Percentiles rank a stretch among this genome's conserved stretches.
phyloP scores from a whole-genome alignment of 1,140 invertebrate species.

The Hesperophylax magnus region DNA sequence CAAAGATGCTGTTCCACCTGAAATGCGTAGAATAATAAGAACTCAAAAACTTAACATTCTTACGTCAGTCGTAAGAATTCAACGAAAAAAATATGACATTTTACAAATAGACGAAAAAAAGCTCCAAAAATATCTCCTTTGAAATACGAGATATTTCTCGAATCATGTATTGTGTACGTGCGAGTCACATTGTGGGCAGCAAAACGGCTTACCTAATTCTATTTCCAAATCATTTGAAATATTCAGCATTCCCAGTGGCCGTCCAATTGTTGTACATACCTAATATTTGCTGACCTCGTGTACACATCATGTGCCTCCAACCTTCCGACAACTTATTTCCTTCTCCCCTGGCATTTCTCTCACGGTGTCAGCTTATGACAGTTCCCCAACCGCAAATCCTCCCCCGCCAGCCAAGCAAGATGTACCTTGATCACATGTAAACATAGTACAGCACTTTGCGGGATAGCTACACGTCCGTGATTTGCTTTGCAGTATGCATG shows the following conservation, averaged over 20 bases:
- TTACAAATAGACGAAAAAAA: too few relatives aligned
- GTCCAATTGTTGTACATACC: too few relatives aligned
- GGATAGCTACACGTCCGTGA: conserved; percentile 33
- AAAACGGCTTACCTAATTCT: not conserved
- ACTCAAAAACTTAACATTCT: too few relatives aligned
- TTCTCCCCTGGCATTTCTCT: conserved; percentile 29
- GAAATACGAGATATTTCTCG: not conserved
- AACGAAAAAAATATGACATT: too few relatives aligned
- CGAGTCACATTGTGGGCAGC: not conserved
- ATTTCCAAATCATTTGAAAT: not conserved
- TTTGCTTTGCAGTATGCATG: conserved; percentile 34
- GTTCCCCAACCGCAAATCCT: conserved; percentile 39
- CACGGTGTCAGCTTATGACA: conserved; percentile 43
- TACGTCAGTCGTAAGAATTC: too few relatives aligned
- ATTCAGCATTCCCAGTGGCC: not conserved
- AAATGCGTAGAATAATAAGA: too few relatives aligned
- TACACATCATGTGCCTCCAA: not conserved
- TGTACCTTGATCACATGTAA: conserved; percentile 42
- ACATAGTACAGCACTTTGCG: conserved; percentile 43
- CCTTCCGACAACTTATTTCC: conserved; percentile 47
- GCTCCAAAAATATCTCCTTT: too few relatives aligned
- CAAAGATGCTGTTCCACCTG: too few relatives aligned
- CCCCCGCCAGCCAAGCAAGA: conserved; percentile 3
- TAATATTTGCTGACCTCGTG: too few relatives aligned
- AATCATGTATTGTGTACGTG: not conserved